Evolutionary conservation across 2,797 vertebrate genomes (phyloP), one percentile per base, ranked within the genome.

Genomic region (Etheostoma nigrum): DNA sequence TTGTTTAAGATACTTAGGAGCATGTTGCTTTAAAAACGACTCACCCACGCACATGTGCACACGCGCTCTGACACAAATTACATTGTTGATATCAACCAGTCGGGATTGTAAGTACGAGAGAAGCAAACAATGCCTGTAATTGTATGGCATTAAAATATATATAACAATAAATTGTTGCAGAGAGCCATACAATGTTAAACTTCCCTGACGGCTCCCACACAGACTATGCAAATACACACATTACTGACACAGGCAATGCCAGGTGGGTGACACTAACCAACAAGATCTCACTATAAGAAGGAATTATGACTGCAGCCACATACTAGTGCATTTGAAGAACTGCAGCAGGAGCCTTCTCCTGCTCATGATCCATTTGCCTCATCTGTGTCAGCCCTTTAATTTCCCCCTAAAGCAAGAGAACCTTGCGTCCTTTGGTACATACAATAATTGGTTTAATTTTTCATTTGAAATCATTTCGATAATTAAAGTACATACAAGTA

Each of bases 111-210:
- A 45, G 21, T 19, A 9, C 23, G 2, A 3, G 30, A 16, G 10
- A 23, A 18, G 30, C 30, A 4, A 0, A 4, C n/a, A 33, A 33
- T 33, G 30, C 30, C 30, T 33, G 10, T 14, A 0, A 23, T 65
- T 61, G 23, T 49, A 60, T 63, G 21, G 23, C 19, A 25, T 10
- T 7, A 59, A 59, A 45, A 3, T 25, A 33, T 33, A 49, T 25
- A 3, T 25, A 16, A 47, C 53, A 47, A 44, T 16, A 27, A 40
- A 33, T 23, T 66, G 54, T 19, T 18, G 36, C 58, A 18, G 27
- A 30, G 13, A 36, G 25, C 30, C 21, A 59, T 45, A 52, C 45
- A 59, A 42, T 52, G 33, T 64, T 44, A 42, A 63, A 69, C 27
- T 5, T 66, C 13, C 2, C 3, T 36, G 54, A 40, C n/a, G 52